A percentile compares a stretch with the other conserved stretches of the same genome.
Evolutionary conservation across 2,888 invertebrate species (phyloP).

Genomic region (Nasonovia ribisnigri): DNA sequence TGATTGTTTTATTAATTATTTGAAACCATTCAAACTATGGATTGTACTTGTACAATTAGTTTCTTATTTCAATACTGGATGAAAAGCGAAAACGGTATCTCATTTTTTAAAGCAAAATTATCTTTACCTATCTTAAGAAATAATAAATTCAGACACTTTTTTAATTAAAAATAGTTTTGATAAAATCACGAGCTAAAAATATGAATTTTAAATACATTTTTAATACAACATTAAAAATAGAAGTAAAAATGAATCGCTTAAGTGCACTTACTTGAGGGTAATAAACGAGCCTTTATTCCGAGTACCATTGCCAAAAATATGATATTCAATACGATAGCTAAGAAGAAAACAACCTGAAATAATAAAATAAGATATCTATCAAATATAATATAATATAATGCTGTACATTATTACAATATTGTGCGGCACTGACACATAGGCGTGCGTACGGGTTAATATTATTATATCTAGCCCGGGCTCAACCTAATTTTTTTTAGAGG

Average conservation of each 20-base stretch:
- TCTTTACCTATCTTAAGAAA: neutral
- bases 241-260: neutral
- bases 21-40: too few species aligned
- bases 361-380: neutral
- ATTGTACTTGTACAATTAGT: too few species aligned
- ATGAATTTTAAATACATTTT: too few species aligned
- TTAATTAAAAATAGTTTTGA: neutral
- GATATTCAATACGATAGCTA: neutral
- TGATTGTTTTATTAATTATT: too few species aligned
- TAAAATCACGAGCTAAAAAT: neutral
- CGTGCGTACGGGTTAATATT: too few species aligned
- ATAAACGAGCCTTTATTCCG: neutral
- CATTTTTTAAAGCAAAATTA: neutral
- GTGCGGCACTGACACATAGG: too few species aligned
- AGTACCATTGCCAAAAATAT: neutral
- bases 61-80: too few species aligned
- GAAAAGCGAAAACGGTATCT: neutral
- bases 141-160: neutral
- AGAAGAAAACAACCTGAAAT: neutral
- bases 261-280: neutral
- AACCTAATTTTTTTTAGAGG: too few species aligned
- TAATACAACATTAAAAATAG: neutral
- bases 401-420: neutral
- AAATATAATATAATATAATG: neutral
- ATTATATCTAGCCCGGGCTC: neutral